A percentile compares a stretch with the other conserved stretches of the same genome.
Evolutionary conservation across 2,888 invertebrate genomes (phyloP).

Genomic region (Drosophila sordidula): DNA sequence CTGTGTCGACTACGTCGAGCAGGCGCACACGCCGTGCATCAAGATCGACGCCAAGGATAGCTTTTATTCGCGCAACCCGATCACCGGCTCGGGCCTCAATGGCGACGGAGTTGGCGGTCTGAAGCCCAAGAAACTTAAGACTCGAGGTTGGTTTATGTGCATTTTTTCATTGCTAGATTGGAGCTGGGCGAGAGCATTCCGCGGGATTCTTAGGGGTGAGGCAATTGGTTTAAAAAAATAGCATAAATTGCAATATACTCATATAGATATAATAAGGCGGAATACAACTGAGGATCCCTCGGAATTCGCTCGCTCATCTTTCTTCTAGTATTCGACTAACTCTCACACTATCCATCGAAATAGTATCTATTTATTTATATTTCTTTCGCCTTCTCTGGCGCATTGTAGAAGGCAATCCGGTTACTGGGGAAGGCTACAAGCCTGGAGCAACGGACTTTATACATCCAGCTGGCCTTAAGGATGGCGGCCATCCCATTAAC

Average conservation of each 20-base stretch:
- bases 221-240: too few species aligned
- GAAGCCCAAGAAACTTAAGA: conserved; percentile 43
- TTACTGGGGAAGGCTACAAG: conserved; percentile 24
- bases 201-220: too few species aligned
- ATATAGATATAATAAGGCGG: too few species aligned
- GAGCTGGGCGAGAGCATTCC: too few species aligned
- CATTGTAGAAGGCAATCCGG: conserved; percentile 16
- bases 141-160: conserved; percentile 42
- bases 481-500: conserved; percentile 2
- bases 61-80: conserved; percentile 52
- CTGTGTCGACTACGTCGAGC: conserved; percentile 25
- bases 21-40: conserved; percentile 15
- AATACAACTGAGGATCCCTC: too few species aligned
- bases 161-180: background rate
- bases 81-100: conserved; percentile 53
- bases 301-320: too few species aligned
- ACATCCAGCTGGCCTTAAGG: background rate
- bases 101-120: conserved; percentile 51
- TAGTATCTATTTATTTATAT: background rate
- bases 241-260: too few species aligned
- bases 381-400: background rate
- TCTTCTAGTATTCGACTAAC: too few species aligned
- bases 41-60: conserved; percentile 18
- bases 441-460: conserved; percentile 11
- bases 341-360: too few species aligned